Evolutionary conservation across 2,113 vertebrate genomes (phyloP).

Genomic region (Climacteris rufus): DNA sequence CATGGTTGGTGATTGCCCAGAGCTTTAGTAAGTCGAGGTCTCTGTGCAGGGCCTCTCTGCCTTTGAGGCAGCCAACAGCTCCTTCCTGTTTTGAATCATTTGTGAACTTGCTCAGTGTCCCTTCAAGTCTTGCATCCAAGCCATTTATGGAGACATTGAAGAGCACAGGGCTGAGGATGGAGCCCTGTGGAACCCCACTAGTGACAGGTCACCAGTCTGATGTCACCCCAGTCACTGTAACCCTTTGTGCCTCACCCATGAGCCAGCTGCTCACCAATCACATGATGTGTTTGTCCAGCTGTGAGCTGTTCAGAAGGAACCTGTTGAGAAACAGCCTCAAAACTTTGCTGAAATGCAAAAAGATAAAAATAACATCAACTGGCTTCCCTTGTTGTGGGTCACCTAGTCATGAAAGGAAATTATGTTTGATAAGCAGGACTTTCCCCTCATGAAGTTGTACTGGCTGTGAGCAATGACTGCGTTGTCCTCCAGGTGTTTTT

Average conservation of each 20-base stretch:
- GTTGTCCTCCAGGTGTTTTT: background rate
- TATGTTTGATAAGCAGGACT: background rate
- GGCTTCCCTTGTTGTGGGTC: background rate
- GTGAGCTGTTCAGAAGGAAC: no score
- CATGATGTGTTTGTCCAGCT: background rate
- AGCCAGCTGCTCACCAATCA: background rate
- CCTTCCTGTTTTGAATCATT: background rate
- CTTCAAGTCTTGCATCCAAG: background rate
- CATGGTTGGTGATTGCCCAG: background rate
- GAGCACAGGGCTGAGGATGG: background rate
- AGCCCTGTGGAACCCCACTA: background rate
- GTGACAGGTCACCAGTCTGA: background rate
- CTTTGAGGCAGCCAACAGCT: background rate
- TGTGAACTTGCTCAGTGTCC: background rate
- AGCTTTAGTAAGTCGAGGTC: background rate
- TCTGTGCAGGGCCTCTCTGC: background rate
- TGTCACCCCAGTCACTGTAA: background rate
- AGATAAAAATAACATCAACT: background rate
- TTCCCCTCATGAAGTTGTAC: background rate
- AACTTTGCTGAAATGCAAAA: background rate
- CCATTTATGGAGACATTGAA: background rate
- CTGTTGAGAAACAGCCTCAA: background rate
- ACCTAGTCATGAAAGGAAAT: background rate
- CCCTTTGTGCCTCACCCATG: background rate
- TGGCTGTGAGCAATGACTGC: no score